phyloP scores from a whole-genome alignment of 2,113 vertebrate species.

The Scatophagus argus region DNA sequence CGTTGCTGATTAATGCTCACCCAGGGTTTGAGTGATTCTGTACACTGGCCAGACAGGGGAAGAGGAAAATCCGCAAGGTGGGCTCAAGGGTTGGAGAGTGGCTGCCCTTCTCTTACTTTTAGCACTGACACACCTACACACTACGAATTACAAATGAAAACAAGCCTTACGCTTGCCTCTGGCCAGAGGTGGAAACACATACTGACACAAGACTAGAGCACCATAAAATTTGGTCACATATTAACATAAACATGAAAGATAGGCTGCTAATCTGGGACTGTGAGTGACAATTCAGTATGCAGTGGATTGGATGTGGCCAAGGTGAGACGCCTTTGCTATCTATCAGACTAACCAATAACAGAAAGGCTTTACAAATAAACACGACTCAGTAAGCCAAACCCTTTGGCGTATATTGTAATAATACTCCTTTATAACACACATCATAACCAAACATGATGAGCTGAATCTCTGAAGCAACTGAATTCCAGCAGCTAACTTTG shows the following conservation, averaged over 20 bases:
- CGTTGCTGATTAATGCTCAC: conserved; percentile 42
- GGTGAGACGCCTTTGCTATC: conserved; percentile 1
- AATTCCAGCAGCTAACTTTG: not conserved
- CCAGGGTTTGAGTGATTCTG: conserved; percentile 32
- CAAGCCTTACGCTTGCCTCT: conserved; percentile 35
- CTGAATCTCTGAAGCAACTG: not conserved
- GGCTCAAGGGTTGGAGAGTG: not conserved
- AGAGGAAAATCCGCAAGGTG: conserved; percentile 24
- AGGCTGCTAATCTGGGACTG: conserved; percentile 39
- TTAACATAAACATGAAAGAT: conserved; percentile 56
- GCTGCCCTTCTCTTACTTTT: conserved; percentile 30
- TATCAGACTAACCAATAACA: conserved; percentile 9
- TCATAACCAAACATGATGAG: not conserved
- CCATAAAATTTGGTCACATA: conserved; percentile 45
- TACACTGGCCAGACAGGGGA: conserved; percentile 18
- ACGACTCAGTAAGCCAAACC: not conserved
- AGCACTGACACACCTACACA: conserved; percentile 35
- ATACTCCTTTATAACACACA: not conserved
- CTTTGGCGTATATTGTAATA: not conserved
- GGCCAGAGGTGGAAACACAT: conserved; percentile 29
- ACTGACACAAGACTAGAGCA: conserved; percentile 26
- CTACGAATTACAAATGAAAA: conserved; percentile 51
- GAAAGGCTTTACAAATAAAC: not conserved
- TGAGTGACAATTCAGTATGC: not conserved
- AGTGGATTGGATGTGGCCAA: not conserved